Evolutionary conservation across 2,888 invertebrate species (phyloP).

Genomic region (Xanthorhoe designata): DNA sequence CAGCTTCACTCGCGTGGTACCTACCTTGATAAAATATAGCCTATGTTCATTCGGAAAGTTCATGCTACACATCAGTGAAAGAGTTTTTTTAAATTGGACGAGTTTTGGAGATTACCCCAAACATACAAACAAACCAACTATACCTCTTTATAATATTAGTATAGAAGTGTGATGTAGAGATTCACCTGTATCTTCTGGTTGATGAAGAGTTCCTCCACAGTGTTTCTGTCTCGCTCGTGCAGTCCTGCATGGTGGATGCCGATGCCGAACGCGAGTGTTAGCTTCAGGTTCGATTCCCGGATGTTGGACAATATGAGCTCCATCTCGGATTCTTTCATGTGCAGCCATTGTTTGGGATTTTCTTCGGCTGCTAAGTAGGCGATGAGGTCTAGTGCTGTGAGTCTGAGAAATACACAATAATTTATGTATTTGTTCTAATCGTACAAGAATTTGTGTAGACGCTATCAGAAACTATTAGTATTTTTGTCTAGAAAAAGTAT

Average conservation of each 20-base stretch:
- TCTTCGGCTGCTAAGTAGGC: slow-evolving; percentile 95
- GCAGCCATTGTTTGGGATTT: slow-evolving; percentile 97
- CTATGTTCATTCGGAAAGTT: too few relatives aligned
- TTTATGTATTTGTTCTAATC: too few relatives aligned
- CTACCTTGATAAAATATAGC: too few relatives aligned
- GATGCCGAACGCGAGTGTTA: slow-evolving; percentile 98
- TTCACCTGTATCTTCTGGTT: slow-evolving; percentile 96
- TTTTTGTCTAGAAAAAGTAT: too few relatives aligned
- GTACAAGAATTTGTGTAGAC: neutral
- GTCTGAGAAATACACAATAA: slow-evolving; percentile 71
- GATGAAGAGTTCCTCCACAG: slow-evolving; percentile 97
- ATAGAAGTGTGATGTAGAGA: too few relatives aligned
- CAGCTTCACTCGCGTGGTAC: too few relatives aligned
- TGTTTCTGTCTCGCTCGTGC: slow-evolving; percentile 95
- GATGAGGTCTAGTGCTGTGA: slow-evolving; percentile 98
- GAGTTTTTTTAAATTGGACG: too few relatives aligned
- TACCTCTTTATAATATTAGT: too few relatives aligned
- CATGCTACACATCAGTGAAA: too few relatives aligned
- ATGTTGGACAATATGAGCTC: slow-evolving; percentile 90
- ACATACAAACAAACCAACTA: too few relatives aligned
- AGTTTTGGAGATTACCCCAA: too few relatives aligned
- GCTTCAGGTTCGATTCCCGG: slow-evolving; percentile 95
- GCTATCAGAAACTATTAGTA: neutral
- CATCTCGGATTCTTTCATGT: slow-evolving; percentile 94
- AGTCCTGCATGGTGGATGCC: slow-evolving; percentile 99